Evolutionary conservation across 30 jellyfish, hydroid and myxozoan genomes (phyloP).

Genomic region (Pseudorhiza aurosa): DNA sequence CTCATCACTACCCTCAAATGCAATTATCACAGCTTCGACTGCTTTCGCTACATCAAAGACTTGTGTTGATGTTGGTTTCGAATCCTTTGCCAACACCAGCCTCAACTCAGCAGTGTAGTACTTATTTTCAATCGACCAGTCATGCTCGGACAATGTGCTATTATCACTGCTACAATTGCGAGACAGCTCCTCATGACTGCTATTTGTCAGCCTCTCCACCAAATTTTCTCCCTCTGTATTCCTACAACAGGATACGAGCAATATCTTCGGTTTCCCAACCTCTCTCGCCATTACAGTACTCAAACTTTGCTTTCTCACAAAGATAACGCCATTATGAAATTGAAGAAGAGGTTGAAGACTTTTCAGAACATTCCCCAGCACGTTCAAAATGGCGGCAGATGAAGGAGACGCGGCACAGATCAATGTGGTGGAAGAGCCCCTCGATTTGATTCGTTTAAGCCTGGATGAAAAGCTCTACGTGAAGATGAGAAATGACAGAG

Average conservation of each 20-base stretch:
- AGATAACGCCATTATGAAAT: too few relatives aligned
- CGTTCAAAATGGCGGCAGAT: slow-evolving; percentile 83
- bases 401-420: slow-evolving; percentile 47
- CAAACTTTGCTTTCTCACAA: too few relatives aligned
- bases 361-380: too few relatives aligned
- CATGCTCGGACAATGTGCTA: background rate
- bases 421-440: slow-evolving; percentile 93
- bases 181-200: background rate
- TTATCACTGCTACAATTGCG: background rate
- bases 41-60: background rate
- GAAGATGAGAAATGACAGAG: slow-evolving; percentile 95
- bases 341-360: too few relatives aligned
- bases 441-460: slow-evolving; percentile 88
- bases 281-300: background rate
- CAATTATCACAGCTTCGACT: slow-evolving; percentile 25
- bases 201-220: background rate
- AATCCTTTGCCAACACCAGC: background rate
- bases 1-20: slow-evolving; percentile 36
- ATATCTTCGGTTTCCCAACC: slow-evolving; percentile 15
- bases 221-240: background rate
- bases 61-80: background rate
- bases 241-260: slow-evolving; percentile 1
- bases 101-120: slow-evolving; percentile 54
- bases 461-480: slow-evolving; percentile 89
- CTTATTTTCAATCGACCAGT: slow-evolving; percentile 36